Base-by-base conservation (phyloP, 2,113 vertebrate genomes). In the Scomber colias region DNA sequence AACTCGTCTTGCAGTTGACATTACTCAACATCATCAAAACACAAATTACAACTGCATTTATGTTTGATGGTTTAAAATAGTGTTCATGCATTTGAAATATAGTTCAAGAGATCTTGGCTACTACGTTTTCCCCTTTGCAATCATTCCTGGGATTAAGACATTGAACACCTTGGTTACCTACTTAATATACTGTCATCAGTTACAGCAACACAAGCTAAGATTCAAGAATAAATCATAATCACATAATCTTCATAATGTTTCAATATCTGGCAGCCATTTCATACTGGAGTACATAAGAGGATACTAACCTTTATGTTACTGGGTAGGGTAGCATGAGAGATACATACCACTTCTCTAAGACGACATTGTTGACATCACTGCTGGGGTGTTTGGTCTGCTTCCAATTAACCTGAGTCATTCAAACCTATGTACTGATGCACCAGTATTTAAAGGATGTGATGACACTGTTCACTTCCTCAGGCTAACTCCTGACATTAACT, bases 401-500 rank as follows among this genome's bases (percentile, higher is more conserved):
- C 40, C 46, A 71, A 7, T 56, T 21, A 65, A 51, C 12, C 40
- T 44, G 44, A 85, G 45, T 64, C 45, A 73, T 12, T 51, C 13
- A 56, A 40, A 40, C 35, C 35, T 27, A 31, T 50, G 4, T 24
- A 50, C 19, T 27, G 17, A 27, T 27, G 31, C 8, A 1, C 3
- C 15, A 53, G 11, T 30, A 30, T 8, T 19, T 2, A 77, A 1
- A 19, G 14, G 7, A 35, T 35, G 7, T 35, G 31, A 55, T 8
- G 7, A 2, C 19, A 61, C 4, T 55, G 17, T 9, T 40, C 19
- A 61, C 27, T 35, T 21, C 17, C 19, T 71, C 7, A 40, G 14
- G 51, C 44, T 57, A 49, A 54, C 46, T 72, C 2, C 27, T 3
- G 16, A 64, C 30, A 21, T 35, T 16, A 14, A 30, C 24, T 71